Conservation (phyloP, 2,113 vertebrate genomes). For the Amblyopsis rosae region DNA sequence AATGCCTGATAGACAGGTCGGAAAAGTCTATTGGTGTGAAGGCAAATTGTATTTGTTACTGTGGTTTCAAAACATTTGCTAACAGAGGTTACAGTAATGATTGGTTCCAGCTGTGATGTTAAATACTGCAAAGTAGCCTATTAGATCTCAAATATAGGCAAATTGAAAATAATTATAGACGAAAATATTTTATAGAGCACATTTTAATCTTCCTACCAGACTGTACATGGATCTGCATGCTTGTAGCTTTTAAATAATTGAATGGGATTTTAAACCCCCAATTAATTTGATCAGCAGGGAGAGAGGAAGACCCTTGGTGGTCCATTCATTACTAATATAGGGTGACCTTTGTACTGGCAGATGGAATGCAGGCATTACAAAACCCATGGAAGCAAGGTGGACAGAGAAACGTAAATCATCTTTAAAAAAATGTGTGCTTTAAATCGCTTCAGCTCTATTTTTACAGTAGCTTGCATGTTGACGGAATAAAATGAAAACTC, state of each 20-base stretch:
- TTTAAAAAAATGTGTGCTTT: too few relatives aligned
- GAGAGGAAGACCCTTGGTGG: conserved; percentile 64
- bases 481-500: too few relatives aligned
- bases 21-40: too few relatives aligned
- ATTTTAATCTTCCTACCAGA: conserved; percentile 52
- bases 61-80: too few relatives aligned
- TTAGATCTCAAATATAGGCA: too few relatives aligned
- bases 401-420: background rate
- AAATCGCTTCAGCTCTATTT: too few relatives aligned
- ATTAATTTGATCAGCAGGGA: conserved; percentile 74
- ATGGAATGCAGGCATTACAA: conserved; percentile 36
- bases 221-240: conserved; percentile 29
- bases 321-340: conserved; percentile 72
- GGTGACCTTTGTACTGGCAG: conserved; percentile 70
- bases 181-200: background rate
- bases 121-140: too few relatives aligned
- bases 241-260: conserved; percentile 75
- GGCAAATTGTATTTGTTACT: too few relatives aligned
- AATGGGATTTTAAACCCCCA: conserved; percentile 70
- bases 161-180: background rate
- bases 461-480: too few relatives aligned
- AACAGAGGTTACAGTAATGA: too few relatives aligned
- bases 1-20: too few relatives aligned
- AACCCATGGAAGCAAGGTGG: background rate
- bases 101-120: too few relatives aligned